Evolutionary conservation across 2,888 invertebrate species (phyloP).

Genomic region (Epsilonema sp.): DNA sequence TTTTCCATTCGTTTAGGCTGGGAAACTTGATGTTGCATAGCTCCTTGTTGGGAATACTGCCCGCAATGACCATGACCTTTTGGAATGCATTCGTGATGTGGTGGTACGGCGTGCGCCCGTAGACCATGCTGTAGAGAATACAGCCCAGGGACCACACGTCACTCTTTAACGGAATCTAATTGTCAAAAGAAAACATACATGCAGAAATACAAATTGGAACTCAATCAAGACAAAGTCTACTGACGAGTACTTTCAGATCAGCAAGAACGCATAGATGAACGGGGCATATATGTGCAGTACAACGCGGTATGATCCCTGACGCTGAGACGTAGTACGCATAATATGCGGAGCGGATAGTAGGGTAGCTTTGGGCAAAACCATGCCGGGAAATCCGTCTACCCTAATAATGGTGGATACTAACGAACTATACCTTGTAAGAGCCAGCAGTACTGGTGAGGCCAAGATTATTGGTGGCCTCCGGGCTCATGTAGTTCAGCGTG

Average conservation of each 20-base stretch:
- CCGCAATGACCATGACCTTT: slow-evolving; percentile 56
- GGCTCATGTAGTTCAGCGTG: slow-evolving; percentile 85
- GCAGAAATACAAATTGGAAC: no score
- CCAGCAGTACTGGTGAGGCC: not conserved
- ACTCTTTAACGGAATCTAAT: slow-evolving; percentile 63
- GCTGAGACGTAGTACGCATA: no score
- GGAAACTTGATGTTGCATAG: slow-evolving; percentile 28
- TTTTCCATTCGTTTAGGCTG: no score
- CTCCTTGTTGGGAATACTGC: slow-evolving; percentile 50
- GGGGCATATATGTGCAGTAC: no score
- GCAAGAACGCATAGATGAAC: no score
- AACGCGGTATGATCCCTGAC: no score
- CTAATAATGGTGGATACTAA: no score
- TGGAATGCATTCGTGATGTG: slow-evolving; percentile 49
- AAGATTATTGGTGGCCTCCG: slow-evolving; percentile 52
- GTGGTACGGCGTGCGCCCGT: slow-evolving; percentile 71
- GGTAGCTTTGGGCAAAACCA: no score
- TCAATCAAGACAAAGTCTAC: no score
- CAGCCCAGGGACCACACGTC: slow-evolving; percentile 97
- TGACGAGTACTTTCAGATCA: no score
- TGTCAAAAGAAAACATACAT: not conserved
- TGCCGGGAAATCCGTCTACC: no score
- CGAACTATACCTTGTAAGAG: not conserved
- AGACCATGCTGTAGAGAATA: slow-evolving; percentile 76
- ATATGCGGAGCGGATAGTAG: no score